Base-by-base conservation (phyloP, 2,888 invertebrate genomes). In the Leptopilina myrica region DNA sequence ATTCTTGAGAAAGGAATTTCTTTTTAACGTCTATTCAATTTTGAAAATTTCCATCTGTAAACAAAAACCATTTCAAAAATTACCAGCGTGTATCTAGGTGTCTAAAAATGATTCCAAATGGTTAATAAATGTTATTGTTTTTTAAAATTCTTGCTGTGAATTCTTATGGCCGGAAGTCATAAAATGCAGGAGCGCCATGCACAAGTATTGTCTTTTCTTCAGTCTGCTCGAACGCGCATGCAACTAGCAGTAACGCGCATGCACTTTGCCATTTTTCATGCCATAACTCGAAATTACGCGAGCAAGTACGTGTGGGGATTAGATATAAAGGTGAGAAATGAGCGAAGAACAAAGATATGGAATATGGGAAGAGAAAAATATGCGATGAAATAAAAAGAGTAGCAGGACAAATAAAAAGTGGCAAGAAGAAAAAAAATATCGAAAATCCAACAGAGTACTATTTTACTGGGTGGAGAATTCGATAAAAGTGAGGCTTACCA, bases 391-490 rank as follows among this genome's bases (percentile, higher is more conserved):
- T 76, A 78, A 77, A 79, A 78, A 64, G 83, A 67, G 69, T 73
- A 59, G 40, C 62, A 15, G 76, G 76, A 77, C 85, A 81, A 86
- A 85, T 73, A 43, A 33, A 49, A 33, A n/a, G 8, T n/a, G 73
- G n/a, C 26, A 56, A 53, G 9, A 20, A 26, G n/a, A n/a, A 26
- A 73, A 83, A 84, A 83, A 83, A 88, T 88, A 84, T 85, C 87
- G 88, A 87, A 88, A 88, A 88, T 81, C 81, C 84, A 84, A 15
- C 84, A 85, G 83, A 84, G 80, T 81, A 82, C 83, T 86, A 84
- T 87, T 88, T 88, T 85, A 85, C 84, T 85, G 87, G 87, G 87
- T 86, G 87, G 86, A 89, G 88, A 88, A 84, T 85, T 79, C 49
- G 49, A 49, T 49, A 49, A 49, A 26, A 8, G 69, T 56, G 26